Base-by-base conservation (phyloP, 2,888 invertebrate genomes). In the Ochropleura plecta region DNA sequence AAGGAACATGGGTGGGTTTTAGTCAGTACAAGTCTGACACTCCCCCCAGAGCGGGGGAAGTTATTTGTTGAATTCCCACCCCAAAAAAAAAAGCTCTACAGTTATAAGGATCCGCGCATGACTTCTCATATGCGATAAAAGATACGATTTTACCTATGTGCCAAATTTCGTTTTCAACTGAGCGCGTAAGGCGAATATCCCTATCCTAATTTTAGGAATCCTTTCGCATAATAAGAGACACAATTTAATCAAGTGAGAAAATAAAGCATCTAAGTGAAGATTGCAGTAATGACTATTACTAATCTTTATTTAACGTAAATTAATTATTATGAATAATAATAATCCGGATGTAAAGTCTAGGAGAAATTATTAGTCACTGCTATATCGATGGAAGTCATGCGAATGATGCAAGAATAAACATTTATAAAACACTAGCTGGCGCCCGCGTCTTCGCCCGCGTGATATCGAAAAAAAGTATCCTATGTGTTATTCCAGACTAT, bases 341-440 rank as follows among this genome's bases (percentile, higher is more conserved):
- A 5, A 63, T 70, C 51, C 74, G 63, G 63, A 59, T 67, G 7
- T 16, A 9, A 18, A 40, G 40, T 67, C 42, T 59, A n/a, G n/a
- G 51, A 66, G 65, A 81, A 69, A 71, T 67, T 20, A 18, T 79
- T 75, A 75, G 63, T 79, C 75, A 79, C 57, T 16, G 10, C 44
- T 48, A 9, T 9, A n/a, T 7, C 5, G 7, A 6, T 40, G 49
- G 46, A 20, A 40, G 42, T 67, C 60, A 66, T 66, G 2, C 10
- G 30, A 53, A 51, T 78, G 67, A 73, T 64, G 62, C 73, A 78
- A 78, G 12, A 63, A 46, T n/a, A 0, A 66, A 14, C 4, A 51
- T 46, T 42, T 16, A 20, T 57, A 30, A 30, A 30, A 30, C 30
- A 30, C 30, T 30, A 30, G 30, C 30, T 30, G 30, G 30, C 30